phyloP scores from a whole-genome alignment of 1,140 invertebrate genomes.

The Centruroides sculpturatus region DNA sequence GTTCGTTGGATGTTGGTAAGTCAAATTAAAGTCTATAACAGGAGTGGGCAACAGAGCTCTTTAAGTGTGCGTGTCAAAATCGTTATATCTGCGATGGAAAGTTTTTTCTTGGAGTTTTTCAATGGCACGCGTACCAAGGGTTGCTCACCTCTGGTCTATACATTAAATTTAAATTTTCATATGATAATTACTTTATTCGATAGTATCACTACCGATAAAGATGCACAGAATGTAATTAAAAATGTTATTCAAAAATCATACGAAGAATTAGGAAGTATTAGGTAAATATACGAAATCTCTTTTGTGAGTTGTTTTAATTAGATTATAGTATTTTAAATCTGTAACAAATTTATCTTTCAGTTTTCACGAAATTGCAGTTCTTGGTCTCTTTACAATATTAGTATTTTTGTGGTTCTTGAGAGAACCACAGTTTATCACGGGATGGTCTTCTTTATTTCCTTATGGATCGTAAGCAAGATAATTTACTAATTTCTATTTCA shows the following conservation, averaged over 20 bases:
- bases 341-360: conserved; percentile 18
- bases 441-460: conserved; percentile 34
- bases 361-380: conserved; percentile 35
- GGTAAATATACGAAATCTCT: conserved; percentile 29
- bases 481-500: background rate
- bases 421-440: conserved; percentile 36
- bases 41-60: too few relatives aligned
- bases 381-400: conserved; percentile 33
- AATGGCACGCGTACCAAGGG: too few relatives aligned
- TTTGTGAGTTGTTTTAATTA: conserved; percentile 12
- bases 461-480: conserved; percentile 10
- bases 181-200: background rate
- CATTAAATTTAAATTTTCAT: background rate
- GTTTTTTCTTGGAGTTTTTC: background rate
- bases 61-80: too few relatives aligned
- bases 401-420: conserved; percentile 40
- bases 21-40: background rate
- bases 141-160: too few relatives aligned
- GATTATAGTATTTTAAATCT: conserved; percentile 8
- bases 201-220: conserved; percentile 1
- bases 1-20: conserved; percentile 37
- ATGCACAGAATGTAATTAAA: conserved; percentile 6
- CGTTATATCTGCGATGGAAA: too few relatives aligned
- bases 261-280: conserved; percentile 55
- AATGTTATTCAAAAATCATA: conserved; percentile 50